Conservation (phyloP, 2,113 vertebrate species). For the Chinchilla lanigera region DNA sequence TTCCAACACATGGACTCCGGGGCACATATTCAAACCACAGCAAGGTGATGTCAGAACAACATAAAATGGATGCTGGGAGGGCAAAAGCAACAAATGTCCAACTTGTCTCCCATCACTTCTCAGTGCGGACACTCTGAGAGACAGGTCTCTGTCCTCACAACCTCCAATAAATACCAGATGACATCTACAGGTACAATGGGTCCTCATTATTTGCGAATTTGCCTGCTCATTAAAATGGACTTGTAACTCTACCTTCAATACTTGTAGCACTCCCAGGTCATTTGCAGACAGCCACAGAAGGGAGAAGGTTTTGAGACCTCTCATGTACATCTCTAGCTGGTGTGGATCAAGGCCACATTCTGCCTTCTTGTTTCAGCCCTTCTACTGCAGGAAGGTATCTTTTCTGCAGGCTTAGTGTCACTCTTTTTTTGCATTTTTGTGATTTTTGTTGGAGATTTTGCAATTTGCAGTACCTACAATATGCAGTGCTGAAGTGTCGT, state of each 20-base stretch:
- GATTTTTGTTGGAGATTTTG: not conserved
- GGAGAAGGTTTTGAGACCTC: not conserved
- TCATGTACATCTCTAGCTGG: not conserved
- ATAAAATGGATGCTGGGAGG: not conserved
- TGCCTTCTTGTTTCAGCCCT: not conserved
- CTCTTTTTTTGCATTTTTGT: not conserved
- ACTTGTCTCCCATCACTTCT: not conserved
- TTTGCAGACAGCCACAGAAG: not conserved
- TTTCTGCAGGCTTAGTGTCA: not conserved
- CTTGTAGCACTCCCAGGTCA: accelerated
- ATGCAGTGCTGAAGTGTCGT: not conserved
- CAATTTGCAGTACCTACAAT: not conserved
- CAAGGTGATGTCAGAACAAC: not conserved
- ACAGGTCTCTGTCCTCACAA: not conserved
- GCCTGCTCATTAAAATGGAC: not conserved
- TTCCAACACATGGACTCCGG: not conserved
- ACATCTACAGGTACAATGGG: not conserved
- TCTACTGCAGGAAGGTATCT: not conserved
- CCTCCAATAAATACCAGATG: not conserved
- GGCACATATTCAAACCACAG: not conserved
- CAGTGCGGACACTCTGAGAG: not conserved
- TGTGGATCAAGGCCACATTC: accelerated
- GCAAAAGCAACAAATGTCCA: not conserved
- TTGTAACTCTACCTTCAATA: not conserved
- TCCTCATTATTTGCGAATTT: not conserved